Percentiles rank a stretch among this genome's conserved stretches.
phyloP scores from a whole-genome alignment of 2,797 vertebrate genomes.

The Gallinago nigripennis region DNA sequence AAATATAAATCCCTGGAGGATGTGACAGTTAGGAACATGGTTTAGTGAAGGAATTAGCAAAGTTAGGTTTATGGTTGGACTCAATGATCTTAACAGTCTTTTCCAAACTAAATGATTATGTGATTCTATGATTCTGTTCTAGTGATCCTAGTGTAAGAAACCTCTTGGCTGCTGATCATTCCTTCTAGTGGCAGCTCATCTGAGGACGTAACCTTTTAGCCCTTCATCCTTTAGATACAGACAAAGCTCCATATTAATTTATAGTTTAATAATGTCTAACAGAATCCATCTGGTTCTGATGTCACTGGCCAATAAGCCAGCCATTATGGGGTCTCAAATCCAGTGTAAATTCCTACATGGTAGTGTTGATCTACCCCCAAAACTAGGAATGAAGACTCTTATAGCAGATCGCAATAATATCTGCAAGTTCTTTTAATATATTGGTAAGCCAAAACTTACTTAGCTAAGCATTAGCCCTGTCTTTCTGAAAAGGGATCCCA shows the following conservation, averaged over 20 bases:
- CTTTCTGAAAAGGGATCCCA: constrained; percentile 36
- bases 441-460: neutral
- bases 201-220: neutral
- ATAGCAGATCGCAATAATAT: neutral
- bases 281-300: neutral
- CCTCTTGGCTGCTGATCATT: neutral
- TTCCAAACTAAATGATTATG: neutral
- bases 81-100: neutral
- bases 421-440: neutral
- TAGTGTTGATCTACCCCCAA: neutral
- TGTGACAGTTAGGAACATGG: neutral
- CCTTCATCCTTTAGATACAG: neutral
- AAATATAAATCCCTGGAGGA: neutral
- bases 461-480: neutral
- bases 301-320: neutral
- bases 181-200: neutral
- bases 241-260: neutral
- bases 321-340: neutral
- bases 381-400: neutral
- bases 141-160: neutral
- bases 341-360: neutral
- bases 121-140: neutral
- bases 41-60: neutral
- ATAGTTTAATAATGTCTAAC: neutral
- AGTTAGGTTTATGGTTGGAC: neutral